Evolutionary conservation across 1,140 invertebrate species (phyloP).

Genomic region (Drosophila ercepeae): DNA sequence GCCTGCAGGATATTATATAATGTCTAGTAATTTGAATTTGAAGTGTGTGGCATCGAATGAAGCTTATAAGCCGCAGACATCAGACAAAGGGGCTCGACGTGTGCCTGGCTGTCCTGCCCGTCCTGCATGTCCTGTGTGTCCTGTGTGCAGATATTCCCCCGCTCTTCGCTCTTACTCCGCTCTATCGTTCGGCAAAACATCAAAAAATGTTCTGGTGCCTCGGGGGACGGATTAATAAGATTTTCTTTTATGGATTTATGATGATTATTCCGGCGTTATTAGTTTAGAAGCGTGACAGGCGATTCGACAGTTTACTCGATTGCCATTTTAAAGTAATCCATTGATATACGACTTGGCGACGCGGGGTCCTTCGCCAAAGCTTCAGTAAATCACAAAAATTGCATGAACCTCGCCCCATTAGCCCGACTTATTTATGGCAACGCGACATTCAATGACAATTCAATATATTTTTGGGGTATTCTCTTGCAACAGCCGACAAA

Average conservation of each 20-base stretch:
- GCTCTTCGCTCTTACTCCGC: background rate
- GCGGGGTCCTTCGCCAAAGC: slow-evolving; percentile 20
- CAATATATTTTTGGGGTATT: slow-evolving; percentile 58
- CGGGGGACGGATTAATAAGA: slow-evolving; percentile 54
- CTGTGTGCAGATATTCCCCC: slow-evolving; percentile 33
- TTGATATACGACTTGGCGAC: slow-evolving; percentile 57
- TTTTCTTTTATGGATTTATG: slow-evolving; percentile 76
- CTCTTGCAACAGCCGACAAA: background rate
- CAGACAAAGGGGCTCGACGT: slow-evolving; percentile 35
- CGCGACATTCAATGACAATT: slow-evolving; percentile 72
- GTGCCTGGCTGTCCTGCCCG: slow-evolving; percentile 36
- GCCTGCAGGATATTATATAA: slow-evolving; percentile 77
- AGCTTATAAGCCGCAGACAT: slow-evolving; percentile 68
- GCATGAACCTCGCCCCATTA: slow-evolving; percentile 69
- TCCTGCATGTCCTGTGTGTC: background rate
- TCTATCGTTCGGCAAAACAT: slow-evolving; percentile 28
- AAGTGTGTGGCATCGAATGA: slow-evolving; percentile 68
- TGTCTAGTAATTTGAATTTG: slow-evolving; percentile 77
- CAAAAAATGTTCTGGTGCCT: slow-evolving; percentile 46
- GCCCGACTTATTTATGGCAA: slow-evolving; percentile 68
- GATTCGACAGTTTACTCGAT: slow-evolving; percentile 26
- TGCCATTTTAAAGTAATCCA: slow-evolving; percentile 70
- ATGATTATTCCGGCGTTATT: slow-evolving; percentile 69
- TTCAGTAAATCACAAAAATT: slow-evolving; percentile 76
- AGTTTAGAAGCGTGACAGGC: slow-evolving; percentile 58